These are phyloP conservation scores for Papilio demoleus DNA, from an alignment of 2,888 invertebrate genomes.

Conservation along the genomic window DNA sequence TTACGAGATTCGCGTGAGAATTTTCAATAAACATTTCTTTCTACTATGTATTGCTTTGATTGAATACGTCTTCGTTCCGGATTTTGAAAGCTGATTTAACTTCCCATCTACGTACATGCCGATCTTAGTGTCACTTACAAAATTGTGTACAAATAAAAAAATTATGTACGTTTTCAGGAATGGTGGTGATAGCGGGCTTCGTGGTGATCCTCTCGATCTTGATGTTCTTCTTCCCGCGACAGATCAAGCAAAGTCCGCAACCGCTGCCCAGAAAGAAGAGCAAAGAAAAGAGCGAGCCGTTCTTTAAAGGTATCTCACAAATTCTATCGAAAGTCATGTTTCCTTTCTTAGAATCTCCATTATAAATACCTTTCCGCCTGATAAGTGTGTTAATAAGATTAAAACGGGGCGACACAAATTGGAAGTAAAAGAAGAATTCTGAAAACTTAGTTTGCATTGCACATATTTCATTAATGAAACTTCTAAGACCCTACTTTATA, in stretches of 20 bases:
- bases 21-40: slow-evolving; percentile 23
- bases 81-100: slow-evolving; percentile 5
- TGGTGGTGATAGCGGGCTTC: slow-evolving; percentile 92
- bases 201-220: slow-evolving; percentile 92
- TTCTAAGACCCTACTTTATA: too few species aligned
- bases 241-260: slow-evolving; percentile 84
- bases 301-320: slow-evolving; percentile 84
- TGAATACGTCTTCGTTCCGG: slow-evolving; percentile 11
- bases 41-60: background rate
- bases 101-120: background rate
- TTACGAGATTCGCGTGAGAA: slow-evolving; percentile 19
- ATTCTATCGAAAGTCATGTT: too few species aligned
- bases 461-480: too few species aligned
- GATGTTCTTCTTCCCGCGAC: slow-evolving; percentile 95
- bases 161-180: slow-evolving; percentile 78
- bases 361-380: too few species aligned
- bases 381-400: too few species aligned
- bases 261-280: slow-evolving; percentile 63
- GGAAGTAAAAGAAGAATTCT: too few species aligned
- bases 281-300: slow-evolving; percentile 76
- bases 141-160: background rate
- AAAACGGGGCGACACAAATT: too few species aligned
- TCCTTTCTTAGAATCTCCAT: too few species aligned
- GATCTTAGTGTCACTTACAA: background rate
- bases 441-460: background rate